phyloP scores from a whole-genome alignment of 2,113 vertebrate species.

The Bagarius yarrelli region DNA sequence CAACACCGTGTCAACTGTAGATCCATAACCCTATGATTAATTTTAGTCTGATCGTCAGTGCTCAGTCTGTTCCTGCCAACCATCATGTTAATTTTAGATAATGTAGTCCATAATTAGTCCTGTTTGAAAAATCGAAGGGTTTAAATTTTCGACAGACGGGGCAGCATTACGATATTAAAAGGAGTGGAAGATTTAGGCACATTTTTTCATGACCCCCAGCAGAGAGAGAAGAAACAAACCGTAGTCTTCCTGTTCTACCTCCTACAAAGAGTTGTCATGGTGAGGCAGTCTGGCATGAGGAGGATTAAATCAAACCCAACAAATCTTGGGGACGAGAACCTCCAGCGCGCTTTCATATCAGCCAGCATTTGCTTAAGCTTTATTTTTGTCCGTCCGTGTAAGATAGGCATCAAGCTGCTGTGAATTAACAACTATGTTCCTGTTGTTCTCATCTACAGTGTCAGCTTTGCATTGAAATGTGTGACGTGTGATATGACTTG shows the following conservation, averaged over 20 bases:
- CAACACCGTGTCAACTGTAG: constrained; percentile 15
- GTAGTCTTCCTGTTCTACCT: constrained; percentile 14
- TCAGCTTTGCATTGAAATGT: constrained; percentile 35
- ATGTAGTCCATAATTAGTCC: too few relatives aligned
- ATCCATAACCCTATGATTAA: neutral
- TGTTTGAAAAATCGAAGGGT: too few relatives aligned
- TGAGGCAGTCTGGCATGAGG: constrained; percentile 9
- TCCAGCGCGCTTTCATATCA: neutral
- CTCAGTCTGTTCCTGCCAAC: neutral
- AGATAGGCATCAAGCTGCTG: neutral
- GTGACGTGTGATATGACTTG: constrained; percentile 30
- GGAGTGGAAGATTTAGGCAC: neutral
- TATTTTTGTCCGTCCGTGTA: neutral
- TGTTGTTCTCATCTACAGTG: neutral
- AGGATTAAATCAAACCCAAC: constrained; percentile 26
- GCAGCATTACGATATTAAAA: neutral
- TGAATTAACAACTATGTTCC: neutral
- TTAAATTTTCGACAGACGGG: neutral
- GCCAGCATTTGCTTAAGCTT: constrained; percentile 17
- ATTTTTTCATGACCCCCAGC: neutral
- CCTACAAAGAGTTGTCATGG: constrained; percentile 41
- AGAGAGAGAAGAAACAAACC: neutral
- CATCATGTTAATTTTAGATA: neutral
- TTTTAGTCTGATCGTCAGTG: too few relatives aligned
- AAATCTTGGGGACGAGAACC: neutral